Percentiles rank a stretch among this genome's conserved stretches.
Conservation (phyloP, 53 echinoderm and acorn worm species). For the Zoroaster sp. region DNA sequence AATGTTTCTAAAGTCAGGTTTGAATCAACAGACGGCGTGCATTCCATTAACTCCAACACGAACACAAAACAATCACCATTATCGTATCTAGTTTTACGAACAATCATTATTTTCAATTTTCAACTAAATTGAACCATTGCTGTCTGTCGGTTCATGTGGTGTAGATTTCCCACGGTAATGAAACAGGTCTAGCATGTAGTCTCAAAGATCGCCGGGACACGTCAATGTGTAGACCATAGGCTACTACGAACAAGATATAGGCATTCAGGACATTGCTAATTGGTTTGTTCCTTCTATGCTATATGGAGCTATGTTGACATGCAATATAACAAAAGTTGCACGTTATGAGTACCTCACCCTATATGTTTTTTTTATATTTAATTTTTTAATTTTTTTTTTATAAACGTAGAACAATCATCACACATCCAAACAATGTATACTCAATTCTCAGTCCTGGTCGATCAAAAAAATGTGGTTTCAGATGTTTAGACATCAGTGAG, state of each 20-base stretch:
- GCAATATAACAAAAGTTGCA: not conserved
- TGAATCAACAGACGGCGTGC: not conserved
- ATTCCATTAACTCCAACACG: not conserved
- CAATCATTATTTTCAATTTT: not conserved
- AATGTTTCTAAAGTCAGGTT: slow-evolving; percentile 10
- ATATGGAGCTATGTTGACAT: not conserved
- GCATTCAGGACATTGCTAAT: not conserved
- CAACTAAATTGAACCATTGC: not conserved
- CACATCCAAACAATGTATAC: too few species aligned
- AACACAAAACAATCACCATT: not conserved
- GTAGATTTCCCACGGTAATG: not conserved
- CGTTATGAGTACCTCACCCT: not conserved
- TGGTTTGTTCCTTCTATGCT: not conserved
- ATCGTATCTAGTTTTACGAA: not conserved
- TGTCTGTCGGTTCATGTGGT: not conserved
- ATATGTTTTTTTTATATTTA: not conserved
- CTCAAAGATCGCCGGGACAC: not conserved
- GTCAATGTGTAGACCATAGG: not conserved
- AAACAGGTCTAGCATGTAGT: not conserved
- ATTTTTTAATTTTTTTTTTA: too few species aligned
- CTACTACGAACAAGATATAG: not conserved
- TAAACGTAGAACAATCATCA: too few species aligned
- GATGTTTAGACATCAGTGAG: too few species aligned
- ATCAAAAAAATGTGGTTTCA: too few species aligned
- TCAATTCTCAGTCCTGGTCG: too few species aligned